A percentile compares a stretch with the other conserved stretches of the same genome.
Evolutionary conservation across 2,113 vertebrate species (phyloP).

Genomic region (Chitala chitala): DNA sequence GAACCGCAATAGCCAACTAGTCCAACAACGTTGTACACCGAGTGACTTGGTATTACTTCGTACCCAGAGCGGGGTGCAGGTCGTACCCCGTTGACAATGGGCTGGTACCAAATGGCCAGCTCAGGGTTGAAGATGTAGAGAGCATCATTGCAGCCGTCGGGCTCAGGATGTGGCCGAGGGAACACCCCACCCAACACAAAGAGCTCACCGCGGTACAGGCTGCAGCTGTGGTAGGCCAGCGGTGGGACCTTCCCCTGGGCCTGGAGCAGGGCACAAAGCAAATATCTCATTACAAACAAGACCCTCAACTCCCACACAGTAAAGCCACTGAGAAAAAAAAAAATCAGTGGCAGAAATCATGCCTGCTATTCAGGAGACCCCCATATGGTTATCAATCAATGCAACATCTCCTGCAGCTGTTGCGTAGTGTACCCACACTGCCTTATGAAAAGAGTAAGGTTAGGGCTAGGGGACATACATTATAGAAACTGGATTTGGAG

Average conservation of each 20-base stretch:
- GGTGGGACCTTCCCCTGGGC: slow-evolving; percentile 67
- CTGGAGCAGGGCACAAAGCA: slow-evolving; percentile 33
- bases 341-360: too few relatives aligned
- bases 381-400: too few relatives aligned
- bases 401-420: too few relatives aligned
- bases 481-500: too few relatives aligned
- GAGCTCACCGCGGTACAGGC: slow-evolving; percentile 62
- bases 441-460: too few relatives aligned
- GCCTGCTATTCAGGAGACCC: too few relatives aligned
- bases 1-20: background rate
- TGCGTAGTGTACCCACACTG: too few relatives aligned
- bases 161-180: slow-evolving; percentile 56
- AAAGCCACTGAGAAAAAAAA: too few relatives aligned
- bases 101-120: slow-evolving; percentile 75
- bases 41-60: slow-evolving; percentile 18
- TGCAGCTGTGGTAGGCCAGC: slow-evolving; percentile 67
- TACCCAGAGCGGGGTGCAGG: slow-evolving; percentile 72
- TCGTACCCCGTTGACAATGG: slow-evolving; percentile 63
- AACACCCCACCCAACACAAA: slow-evolving; percentile 70
- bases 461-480: too few relatives aligned
- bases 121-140: slow-evolving; percentile 73
- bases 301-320: too few relatives aligned
- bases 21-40: too few relatives aligned
- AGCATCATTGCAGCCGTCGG: slow-evolving; percentile 68
- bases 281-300: too few relatives aligned